Evolutionary conservation across 2,888 invertebrate genomes (phyloP), one percentile per base, ranked within the genome.

Genomic region (Melangyna quadrimaculata): DNA sequence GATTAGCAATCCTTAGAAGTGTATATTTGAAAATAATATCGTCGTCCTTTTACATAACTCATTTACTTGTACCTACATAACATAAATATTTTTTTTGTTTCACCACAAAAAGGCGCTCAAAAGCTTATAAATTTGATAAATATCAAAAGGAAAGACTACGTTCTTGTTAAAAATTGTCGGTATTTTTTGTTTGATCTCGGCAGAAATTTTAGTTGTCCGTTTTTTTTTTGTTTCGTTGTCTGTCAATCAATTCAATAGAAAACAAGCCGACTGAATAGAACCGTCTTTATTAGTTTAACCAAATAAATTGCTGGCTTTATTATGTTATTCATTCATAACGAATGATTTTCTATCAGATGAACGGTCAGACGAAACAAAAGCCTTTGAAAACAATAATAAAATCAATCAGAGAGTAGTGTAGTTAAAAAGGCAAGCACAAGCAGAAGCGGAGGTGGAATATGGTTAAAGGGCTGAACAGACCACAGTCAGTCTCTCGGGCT

Each of bases 1-100:
- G 91, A 91, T 67, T 90, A 88, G 19, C 27, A 24, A 78, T 65
- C 65, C 37, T 12, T 3, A 12, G 2, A 6, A 22, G 24, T 40
- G 9, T 32, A 0, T 9, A 48, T 10, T 0, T 1, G 14, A 51
- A 22, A 51, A 24, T 51, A 14, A 10, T 10, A 10, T 9, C 3
- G 0, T 24, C 8, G 1, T 53, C n/a, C n/a, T n/a, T 29, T n/a
- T 9, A n/a, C 53, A 53, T 29, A 53, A 45, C 9, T 45, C 45
- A 37, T n/a, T n/a, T n/a, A n/a, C n/a, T n/a, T n/a, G n/a, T n/a
- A n/a, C n/a, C n/a, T n/a, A n/a, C n/a, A n/a, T n/a, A n/a, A n/a
- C 3, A 40, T n/a, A 40, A n/a, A 32, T 32, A 32, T 32, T 32
- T 32, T 10, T 32, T 32, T 32, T 32, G 32, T 7, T 29, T 29